Percentiles rank a stretch among this genome's conserved stretches.
These are phyloP conservation scores for Lagocephalus sceleratus DNA, from an alignment of 2,797 vertebrate species.

Conservation along the genomic window DNA sequence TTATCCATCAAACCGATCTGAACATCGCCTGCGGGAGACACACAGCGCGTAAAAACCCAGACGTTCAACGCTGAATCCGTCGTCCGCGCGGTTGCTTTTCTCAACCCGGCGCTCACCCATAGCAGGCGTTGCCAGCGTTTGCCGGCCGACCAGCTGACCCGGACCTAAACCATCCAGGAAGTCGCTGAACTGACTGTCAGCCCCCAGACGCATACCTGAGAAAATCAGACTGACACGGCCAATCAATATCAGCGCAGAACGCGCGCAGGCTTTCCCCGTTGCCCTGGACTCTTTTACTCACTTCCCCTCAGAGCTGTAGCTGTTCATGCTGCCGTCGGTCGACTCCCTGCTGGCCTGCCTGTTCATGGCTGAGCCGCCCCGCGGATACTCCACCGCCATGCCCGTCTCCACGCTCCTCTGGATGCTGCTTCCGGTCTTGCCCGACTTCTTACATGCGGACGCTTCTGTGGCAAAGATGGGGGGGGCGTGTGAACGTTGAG, in stretches of 20 bases:
- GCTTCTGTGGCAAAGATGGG: slow-evolving; percentile 41
- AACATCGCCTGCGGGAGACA: slow-evolving; percentile 83
- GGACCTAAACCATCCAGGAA: slow-evolving; percentile 97
- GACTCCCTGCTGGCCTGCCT: slow-evolving; percentile 95
- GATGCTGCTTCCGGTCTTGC: slow-evolving; percentile 85
- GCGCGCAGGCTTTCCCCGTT: background rate
- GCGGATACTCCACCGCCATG: slow-evolving; percentile 92
- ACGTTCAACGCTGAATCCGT: no score
- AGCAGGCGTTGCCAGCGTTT: slow-evolving; percentile 95
- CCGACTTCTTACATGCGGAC: slow-evolving; percentile 51
- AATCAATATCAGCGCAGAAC: background rate
- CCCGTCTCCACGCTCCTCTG: slow-evolving; percentile 97
- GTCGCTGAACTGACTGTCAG: slow-evolving; percentile 97
- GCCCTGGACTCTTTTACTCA: slow-evolving; percentile 67
- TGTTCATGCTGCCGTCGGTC: slow-evolving; percentile 96
- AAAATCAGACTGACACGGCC: slow-evolving; percentile 86
- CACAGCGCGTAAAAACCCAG: background rate
- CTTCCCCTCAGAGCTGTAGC: slow-evolving; percentile 99
- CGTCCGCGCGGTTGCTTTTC: background rate
- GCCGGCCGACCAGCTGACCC: slow-evolving; percentile 93
- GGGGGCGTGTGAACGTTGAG: background rate
- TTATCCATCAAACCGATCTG: slow-evolving; percentile 98
- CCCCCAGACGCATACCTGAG: slow-evolving; percentile 93
- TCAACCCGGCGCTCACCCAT: slow-evolving; percentile 83
- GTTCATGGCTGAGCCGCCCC: slow-evolving; percentile 84